Evolutionary conservation across 2,113 vertebrate species (phyloP).

Genomic region (Charadrius vociferus): DNA sequence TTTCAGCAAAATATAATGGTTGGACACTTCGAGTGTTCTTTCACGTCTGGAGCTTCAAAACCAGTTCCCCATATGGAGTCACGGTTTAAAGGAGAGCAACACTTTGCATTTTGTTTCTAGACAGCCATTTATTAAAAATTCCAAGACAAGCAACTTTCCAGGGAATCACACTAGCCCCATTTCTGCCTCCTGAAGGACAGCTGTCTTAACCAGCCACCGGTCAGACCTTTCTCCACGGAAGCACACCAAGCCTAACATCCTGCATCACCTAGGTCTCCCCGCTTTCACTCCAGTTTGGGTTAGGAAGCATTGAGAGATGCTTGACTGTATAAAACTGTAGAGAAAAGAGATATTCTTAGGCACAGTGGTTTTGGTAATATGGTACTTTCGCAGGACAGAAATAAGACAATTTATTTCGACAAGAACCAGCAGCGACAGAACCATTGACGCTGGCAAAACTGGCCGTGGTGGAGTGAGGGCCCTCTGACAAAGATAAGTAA

Average conservation of each 20-base stretch:
- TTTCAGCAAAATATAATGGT: neutral
- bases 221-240: neutral
- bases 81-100: neutral
- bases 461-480: accelerated
- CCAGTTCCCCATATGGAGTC: neutral
- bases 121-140: neutral
- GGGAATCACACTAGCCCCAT: neutral
- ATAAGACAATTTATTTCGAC: neutral
- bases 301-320: neutral
- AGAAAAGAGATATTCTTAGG: neutral
- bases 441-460: neutral
- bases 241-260: neutral
- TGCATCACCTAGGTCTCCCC: neutral
- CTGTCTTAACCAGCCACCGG: neutral
- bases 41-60: neutral
- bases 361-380: neutral
- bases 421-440: neutral
- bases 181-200: neutral
- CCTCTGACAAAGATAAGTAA: neutral
- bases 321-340: neutral
- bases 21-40: neutral
- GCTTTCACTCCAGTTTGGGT: neutral
- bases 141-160: neutral
- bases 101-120: neutral
- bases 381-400: neutral